A percentile compares a stretch with the other conserved stretches of the same genome.
These are phyloP conservation scores for Disparrhopalites patrizii DNA, from an alignment of 2,888 invertebrate genomes.

Conservation along the genomic window DNA sequence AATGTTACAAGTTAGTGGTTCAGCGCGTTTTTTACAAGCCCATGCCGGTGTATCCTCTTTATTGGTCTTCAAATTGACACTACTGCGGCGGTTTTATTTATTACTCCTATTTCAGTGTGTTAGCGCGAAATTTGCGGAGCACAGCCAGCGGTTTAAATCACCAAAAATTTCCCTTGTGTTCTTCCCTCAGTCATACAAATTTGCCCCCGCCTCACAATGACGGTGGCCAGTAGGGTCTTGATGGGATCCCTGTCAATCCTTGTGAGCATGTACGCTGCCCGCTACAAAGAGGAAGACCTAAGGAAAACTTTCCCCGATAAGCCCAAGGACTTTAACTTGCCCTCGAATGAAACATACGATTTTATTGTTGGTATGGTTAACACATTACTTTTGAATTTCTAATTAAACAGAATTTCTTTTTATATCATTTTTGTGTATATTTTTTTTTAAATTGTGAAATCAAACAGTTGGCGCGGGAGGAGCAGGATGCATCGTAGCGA, in stretches of 20 bases:
- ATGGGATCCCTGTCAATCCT: neutral
- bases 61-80: no score
- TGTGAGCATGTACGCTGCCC: neutral
- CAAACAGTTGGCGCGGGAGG: neutral
- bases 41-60: no score
- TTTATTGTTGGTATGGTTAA: neutral
- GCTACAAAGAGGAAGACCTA: neutral
- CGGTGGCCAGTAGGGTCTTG: neutral
- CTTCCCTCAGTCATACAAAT: no score
- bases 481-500: neutral
- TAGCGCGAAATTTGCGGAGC: no score
- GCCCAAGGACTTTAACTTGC: neutral
- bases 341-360: neutral
- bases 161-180: no score
- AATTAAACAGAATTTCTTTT: neutral
- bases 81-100: no score
- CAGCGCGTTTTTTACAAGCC: no score
- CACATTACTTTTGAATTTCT: neutral
- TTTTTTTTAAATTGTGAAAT: no score
- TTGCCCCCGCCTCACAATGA: no score
- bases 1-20: no score
- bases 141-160: no score
- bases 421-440: neutral
- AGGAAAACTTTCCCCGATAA: neutral
- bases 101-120: no score